Base-by-base conservation (phyloP, 2,888 invertebrate species). In the Diloba caeruleocephala region DNA sequence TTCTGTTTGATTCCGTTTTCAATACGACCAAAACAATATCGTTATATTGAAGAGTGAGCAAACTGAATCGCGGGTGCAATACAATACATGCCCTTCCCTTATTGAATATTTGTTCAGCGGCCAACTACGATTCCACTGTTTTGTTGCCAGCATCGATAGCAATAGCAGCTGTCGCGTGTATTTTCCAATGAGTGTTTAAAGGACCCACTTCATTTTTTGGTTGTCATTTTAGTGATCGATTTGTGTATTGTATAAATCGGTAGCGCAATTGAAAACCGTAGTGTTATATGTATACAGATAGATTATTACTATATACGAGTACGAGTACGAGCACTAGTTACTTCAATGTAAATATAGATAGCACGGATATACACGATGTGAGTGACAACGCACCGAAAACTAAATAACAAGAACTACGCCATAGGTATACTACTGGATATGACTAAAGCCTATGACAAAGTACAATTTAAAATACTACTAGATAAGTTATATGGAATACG, bases 101-200 rank as follows among this genome's bases (percentile, higher is more conserved):
- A 88, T 88, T 89, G 84, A 85, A 88, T 88, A 85, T 89, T 89
- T 88, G 84, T 82, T 77, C 71, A 74, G 66, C 58, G 70, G 80
- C 55, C 62, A 63, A 66, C 71, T 74, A 55, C 66, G 44, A 36
- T 36, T 9, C 34, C 78, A 38, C 2, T 19, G 62, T 59, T 62
- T 59, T 43, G 71, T 68, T 75, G 74, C 64, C 59, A 55, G 64
- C 70, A 69, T 69, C 69, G 75, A 72, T 72, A 66, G 21, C 21
- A 21, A n/a, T n/a, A n/a, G n/a, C n/a, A n/a, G n/a, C n/a, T n/a
- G n/a, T 65, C 31, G 13, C 25, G 42, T 56, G 46, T 51, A 42
- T 45, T 65, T 63, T 33, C 34, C 49, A 56, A 53, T 39, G 44
- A 44, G 54, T 56, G 36, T 61, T 69, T 55, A 55, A 56, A 58